Evolutionary conservation across 1,140 invertebrate species (phyloP).

Genomic region (Hyphantria cunea): DNA sequence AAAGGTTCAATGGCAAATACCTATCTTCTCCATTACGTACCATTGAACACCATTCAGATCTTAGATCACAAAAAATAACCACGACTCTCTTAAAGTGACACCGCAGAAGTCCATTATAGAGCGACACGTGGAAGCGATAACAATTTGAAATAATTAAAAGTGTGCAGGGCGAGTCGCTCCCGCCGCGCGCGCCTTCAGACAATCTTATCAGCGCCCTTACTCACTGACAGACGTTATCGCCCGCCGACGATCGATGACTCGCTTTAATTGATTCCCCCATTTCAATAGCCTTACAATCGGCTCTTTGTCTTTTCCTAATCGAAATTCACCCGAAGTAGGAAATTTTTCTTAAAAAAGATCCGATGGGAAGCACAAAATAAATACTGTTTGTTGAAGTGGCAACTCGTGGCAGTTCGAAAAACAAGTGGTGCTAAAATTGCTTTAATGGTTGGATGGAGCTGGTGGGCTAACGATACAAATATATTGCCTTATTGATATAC

Average conservation of each 20-base stretch:
- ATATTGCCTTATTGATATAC: conserved; percentile 17
- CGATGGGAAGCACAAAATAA: conserved; percentile 36
- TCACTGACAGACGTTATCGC: conserved; percentile 63
- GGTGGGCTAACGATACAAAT: conserved; percentile 19
- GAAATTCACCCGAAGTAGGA: conserved; percentile 58
- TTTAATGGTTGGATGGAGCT: conserved; percentile 32
- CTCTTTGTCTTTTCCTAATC: conserved; percentile 71
- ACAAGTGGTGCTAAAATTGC: conserved; percentile 32
- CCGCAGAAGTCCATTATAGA: conserved; percentile 17
- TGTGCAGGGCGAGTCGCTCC: conserved; percentile 26
- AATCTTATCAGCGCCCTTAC: conserved; percentile 56
- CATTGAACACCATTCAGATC: too few species aligned
- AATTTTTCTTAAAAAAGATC: conserved; percentile 59
- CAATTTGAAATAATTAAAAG: conserved; percentile 62
- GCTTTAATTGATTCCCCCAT: conserved; percentile 72
- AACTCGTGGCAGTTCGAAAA: conserved; percentile 32
- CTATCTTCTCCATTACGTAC: too few species aligned
- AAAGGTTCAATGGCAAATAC: too few species aligned
- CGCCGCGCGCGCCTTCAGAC: conserved; percentile 20
- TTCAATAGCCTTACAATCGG: conserved; percentile 50
- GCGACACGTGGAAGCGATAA: conserved; percentile 30
- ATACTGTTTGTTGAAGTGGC: conserved; percentile 43
- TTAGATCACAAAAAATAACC: too few species aligned
- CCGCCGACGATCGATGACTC: conserved; percentile 54
- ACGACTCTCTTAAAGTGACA: neutral